Conservation (phyloP, 2,888 invertebrate genomes). For the Himalopsyche japonica region DNA sequence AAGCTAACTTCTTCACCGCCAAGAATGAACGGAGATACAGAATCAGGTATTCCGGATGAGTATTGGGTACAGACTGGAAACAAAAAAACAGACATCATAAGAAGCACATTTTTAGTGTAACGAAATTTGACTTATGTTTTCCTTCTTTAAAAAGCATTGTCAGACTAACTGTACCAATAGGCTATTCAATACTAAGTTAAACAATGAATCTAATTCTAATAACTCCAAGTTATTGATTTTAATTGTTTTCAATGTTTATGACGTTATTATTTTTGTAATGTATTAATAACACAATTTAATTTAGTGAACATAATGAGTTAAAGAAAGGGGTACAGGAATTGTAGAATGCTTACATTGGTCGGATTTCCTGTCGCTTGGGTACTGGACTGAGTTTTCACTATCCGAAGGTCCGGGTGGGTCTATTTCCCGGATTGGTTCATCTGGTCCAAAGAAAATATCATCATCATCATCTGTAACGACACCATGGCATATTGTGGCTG, state of each 20-base stretch:
- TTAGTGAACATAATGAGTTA: neutral
- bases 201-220: too few species aligned
- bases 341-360: neutral
- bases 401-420: neutral
- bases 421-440: neutral
- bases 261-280: too few species aligned
- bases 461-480: neutral
- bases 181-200: too few species aligned
- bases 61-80: slow-evolving; percentile 54
- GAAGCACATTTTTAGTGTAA: too few species aligned
- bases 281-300: too few species aligned
- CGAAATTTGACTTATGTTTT: too few species aligned
- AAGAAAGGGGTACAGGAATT: neutral
- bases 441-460: neutral
- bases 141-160: too few species aligned
- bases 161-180: too few species aligned
- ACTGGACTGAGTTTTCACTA: neutral
- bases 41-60: slow-evolving; percentile 44
- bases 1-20: slow-evolving; percentile 49
- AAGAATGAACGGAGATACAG: slow-evolving; percentile 50
- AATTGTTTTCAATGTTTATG: too few species aligned
- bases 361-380: neutral
- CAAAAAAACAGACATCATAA: neutral
- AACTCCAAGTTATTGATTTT: too few species aligned
- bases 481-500: neutral